Evolutionary conservation across 2,113 vertebrate species (phyloP), one percentile per base, ranked within the genome.

Genomic region (Fulica atra): DNA sequence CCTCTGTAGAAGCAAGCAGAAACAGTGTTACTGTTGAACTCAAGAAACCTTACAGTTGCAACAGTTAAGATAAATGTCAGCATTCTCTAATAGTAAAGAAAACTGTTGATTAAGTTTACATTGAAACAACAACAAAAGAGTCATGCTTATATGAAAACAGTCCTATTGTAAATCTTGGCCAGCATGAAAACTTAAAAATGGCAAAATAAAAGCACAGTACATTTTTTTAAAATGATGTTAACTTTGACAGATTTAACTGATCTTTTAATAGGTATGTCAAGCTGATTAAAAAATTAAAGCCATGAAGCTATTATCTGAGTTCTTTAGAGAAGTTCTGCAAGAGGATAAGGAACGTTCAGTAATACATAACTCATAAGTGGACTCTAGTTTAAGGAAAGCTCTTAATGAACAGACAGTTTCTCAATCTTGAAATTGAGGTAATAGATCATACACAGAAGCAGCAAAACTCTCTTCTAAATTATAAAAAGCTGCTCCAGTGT

Each of bases 1-100:
- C 98, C 99, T 99, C 99, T 99, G 98, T 78, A 89, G 96, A 89
- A 93, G 96, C 9, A 98, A 97, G 94, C 65, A 97, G 76, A 56
- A 82, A 85, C 19, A 98, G 29, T 8, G 29, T 98, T 97, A 98
- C 21, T 50, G 40, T 31, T 83, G 29, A 92, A 86, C 17, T 74
- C 38, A 19, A 60, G 24, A 93, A 97, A 53, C 38, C 7, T 54
- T 33, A 68, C 6, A 44, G 19, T 24, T 60, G 0, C 42, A 91
- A 92, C 15, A 92, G 57, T 56, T 35, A 94, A 56, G 9, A 60
- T 10, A 77, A 63, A 57, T 9, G 7, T 61, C 38, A 78, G 17
- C 42, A 70, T 46, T 92, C n/a, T 46, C 36, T 84, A 77, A 36
- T 29, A 87, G 42, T 57, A 71, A 74, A 59, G 25, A 23, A 73